Conservation (phyloP, 2,797 vertebrate genomes). For the Dryobates pubescens region DNA sequence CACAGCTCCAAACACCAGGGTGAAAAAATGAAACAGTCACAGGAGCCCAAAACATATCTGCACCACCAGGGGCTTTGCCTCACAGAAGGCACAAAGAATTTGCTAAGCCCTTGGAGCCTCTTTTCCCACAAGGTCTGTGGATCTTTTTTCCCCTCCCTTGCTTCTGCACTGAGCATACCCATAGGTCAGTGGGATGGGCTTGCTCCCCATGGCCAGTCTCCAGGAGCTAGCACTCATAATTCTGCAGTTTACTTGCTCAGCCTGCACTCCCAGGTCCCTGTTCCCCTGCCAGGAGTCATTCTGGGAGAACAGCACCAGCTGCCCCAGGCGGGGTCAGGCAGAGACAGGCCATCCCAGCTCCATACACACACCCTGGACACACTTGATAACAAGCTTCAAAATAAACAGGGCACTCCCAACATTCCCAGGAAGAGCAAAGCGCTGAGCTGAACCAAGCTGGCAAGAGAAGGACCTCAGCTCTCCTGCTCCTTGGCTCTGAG, state of each 20-base stretch:
- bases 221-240: slow-evolving; percentile 2
- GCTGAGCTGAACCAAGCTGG: neutral
- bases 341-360: slow-evolving; percentile 1
- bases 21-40: neutral
- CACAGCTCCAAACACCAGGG: neutral
- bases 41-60: neutral
- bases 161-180: neutral
- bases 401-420: slow-evolving; percentile 28
- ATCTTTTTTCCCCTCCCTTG: neutral
- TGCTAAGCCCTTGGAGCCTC: neutral
- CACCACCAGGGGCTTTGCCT: neutral
- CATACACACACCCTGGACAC: slow-evolving; percentile 14
- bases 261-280: neutral
- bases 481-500: neutral
- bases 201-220: neutral
- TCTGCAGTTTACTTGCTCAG: slow-evolving; percentile 37
- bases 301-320: neutral
- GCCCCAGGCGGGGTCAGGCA: neutral
- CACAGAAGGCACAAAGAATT: neutral
- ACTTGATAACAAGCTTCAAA: neutral
- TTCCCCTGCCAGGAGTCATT: slow-evolving; percentile 6
- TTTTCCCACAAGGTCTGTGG: neutral
- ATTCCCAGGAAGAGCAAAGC: neutral
- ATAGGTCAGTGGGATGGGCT: slow-evolving; percentile 22
- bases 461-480: neutral